phyloP scores from a whole-genome alignment of 2,113 vertebrate genomes.

The Motacilla alba region DNA sequence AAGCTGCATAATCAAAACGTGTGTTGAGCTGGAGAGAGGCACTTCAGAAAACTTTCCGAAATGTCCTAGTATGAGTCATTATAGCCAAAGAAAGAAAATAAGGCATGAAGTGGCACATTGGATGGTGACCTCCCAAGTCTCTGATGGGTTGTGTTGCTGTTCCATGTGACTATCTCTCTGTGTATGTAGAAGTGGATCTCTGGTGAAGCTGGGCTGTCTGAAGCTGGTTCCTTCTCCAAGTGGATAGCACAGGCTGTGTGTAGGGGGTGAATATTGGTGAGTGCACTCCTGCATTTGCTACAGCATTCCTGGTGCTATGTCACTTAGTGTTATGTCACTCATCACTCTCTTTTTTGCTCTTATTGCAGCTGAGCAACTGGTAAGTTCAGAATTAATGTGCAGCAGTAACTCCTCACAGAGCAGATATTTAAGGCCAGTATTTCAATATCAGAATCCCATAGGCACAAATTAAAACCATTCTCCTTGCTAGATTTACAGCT shows the following conservation, averaged over 20 bases:
- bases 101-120: background rate
- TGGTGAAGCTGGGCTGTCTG: background rate
- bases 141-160: background rate
- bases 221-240: background rate
- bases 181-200: background rate
- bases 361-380: background rate
- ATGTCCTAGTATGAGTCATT: background rate
- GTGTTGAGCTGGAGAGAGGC: background rate
- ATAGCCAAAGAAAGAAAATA: background rate
- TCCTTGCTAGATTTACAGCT: background rate
- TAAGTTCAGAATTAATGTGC: background rate
- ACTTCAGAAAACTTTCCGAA: background rate
- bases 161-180: background rate
- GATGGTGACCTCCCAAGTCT: background rate
- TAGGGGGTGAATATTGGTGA: background rate
- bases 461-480: background rate
- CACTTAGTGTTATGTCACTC: background rate
- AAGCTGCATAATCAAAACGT: background rate
- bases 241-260: background rate
- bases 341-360: background rate
- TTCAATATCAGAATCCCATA: background rate
- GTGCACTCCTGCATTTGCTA: background rate
- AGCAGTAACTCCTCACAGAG: background rate
- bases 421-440: background rate
- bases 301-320: background rate